phyloP scores from a whole-genome alignment of 2,888 invertebrate genomes.

The Drosophila macrospina region DNA sequence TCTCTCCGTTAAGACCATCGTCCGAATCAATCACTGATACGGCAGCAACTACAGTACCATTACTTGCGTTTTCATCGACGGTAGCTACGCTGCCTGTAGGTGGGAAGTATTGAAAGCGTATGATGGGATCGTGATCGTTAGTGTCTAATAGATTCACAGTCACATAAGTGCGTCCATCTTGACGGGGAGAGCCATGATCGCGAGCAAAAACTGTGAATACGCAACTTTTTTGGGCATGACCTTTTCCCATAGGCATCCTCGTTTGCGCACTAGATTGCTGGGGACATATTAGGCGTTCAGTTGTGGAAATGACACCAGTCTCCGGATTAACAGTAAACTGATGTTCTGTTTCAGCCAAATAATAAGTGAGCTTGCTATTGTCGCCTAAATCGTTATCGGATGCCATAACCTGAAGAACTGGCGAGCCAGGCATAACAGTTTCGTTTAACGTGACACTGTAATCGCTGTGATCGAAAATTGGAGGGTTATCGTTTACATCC shows the following conservation, averaged over 20 bases:
- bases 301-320: slow-evolving; percentile 94
- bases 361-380: slow-evolving; percentile 96
- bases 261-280: slow-evolving; percentile 92
- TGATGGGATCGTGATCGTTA: slow-evolving; percentile 97
- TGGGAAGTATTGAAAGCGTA: slow-evolving; percentile 94
- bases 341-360: slow-evolving; percentile 92
- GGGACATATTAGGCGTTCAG: slow-evolving; percentile 92
- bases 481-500: slow-evolving; percentile 97
- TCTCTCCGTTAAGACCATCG: slow-evolving; percentile 96
- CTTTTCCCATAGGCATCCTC: slow-evolving; percentile 86
- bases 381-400: slow-evolving; percentile 97
- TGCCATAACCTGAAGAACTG: slow-evolving; percentile 95
- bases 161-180: slow-evolving; percentile 96
- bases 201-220: slow-evolving; percentile 97
- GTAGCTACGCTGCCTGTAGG: slow-evolving; percentile 94
- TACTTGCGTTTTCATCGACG: slow-evolving; percentile 96
- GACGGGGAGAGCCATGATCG: slow-evolving; percentile 95
- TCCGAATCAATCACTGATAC: slow-evolving; percentile 96
- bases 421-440: slow-evolving; percentile 95
- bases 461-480: slow-evolving; percentile 97
- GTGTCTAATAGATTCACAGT: slow-evolving; percentile 96
- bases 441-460: slow-evolving; percentile 97
- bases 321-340: slow-evolving; percentile 97
- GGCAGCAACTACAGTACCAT: slow-evolving; percentile 96
- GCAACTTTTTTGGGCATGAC: slow-evolving; percentile 92